Evolutionary conservation across 2,113 vertebrate species (phyloP).

Genomic region (Ondatra zibethicus): DNA sequence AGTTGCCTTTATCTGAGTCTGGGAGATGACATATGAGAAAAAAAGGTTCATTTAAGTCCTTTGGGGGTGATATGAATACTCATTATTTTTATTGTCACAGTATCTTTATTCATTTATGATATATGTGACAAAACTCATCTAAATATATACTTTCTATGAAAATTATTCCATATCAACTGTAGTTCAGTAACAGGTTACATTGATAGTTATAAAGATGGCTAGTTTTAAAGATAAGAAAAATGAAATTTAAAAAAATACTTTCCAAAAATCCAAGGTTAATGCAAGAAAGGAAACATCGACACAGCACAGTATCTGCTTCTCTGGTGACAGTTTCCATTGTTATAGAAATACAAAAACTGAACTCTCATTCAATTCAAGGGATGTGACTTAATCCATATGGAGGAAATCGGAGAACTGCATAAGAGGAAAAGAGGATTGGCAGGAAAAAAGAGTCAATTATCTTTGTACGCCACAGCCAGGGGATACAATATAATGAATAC

Average conservation of each 20-base stretch:
- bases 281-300: background rate
- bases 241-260: background rate
- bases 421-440: background rate
- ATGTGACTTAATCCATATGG: background rate
- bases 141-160: slow-evolving; percentile 21
- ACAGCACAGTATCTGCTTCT: background rate
- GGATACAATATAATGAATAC: background rate
- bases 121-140: slow-evolving; percentile 3
- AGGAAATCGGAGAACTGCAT: background rate
- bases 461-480: background rate
- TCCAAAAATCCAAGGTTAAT: background rate
- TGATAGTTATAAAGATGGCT: background rate
- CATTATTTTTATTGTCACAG: background rate
- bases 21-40: background rate
- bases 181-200: slow-evolving; percentile 20
- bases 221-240: slow-evolving; percentile 26
- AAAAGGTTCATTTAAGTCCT: background rate
- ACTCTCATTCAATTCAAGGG: background rate
- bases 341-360: background rate
- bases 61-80: background rate
- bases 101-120: background rate
- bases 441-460: background rate
- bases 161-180: background rate
- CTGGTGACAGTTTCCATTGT: background rate
- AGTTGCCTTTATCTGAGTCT: background rate